Percentiles rank a stretch among this genome's conserved stretches.
Conservation (phyloP, 2,888 invertebrate species). For the Sthenelais limicola region DNA sequence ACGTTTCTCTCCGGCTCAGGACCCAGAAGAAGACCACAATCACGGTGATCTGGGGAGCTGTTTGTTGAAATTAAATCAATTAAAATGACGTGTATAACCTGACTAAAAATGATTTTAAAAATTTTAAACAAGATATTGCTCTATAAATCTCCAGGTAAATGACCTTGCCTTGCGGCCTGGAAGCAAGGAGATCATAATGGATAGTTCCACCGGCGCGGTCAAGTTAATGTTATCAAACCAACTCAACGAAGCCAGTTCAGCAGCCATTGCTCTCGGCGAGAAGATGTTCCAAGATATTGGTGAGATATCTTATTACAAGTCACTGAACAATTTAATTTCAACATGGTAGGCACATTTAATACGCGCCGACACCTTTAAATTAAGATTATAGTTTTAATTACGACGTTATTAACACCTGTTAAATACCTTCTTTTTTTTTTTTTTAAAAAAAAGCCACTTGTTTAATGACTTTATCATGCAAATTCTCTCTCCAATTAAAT, state of each 20-base stretch:
- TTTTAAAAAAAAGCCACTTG: too few relatives aligned
- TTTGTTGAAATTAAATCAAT: too few relatives aligned
- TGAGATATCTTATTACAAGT: conserved; percentile 8
- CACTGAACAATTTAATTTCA: too few relatives aligned
- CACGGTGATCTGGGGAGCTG: too few relatives aligned
- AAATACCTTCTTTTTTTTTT: too few relatives aligned
- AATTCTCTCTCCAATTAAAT: too few relatives aligned
- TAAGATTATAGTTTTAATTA: too few relatives aligned
- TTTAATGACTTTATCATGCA: neutral
- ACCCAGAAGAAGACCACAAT: too few relatives aligned
- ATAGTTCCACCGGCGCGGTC: conserved; percentile 13
- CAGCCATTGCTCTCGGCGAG: neutral
- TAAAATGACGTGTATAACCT: neutral
- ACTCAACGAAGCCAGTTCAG: neutral
- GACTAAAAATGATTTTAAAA: neutral
- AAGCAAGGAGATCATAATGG: conserved; percentile 8
- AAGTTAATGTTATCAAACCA: neutral
- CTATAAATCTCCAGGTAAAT: neutral
- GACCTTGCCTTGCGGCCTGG: neutral
- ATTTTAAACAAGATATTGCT: neutral
- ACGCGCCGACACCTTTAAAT: too few relatives aligned
- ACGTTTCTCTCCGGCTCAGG: too few relatives aligned
- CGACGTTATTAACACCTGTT: too few relatives aligned
- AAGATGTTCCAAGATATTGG: neutral
- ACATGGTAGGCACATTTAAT: too few relatives aligned